Percentiles rank a stretch among this genome's conserved stretches.
Conservation (phyloP, 2,888 invertebrate genomes). For the Bombyx huttoni region DNA sequence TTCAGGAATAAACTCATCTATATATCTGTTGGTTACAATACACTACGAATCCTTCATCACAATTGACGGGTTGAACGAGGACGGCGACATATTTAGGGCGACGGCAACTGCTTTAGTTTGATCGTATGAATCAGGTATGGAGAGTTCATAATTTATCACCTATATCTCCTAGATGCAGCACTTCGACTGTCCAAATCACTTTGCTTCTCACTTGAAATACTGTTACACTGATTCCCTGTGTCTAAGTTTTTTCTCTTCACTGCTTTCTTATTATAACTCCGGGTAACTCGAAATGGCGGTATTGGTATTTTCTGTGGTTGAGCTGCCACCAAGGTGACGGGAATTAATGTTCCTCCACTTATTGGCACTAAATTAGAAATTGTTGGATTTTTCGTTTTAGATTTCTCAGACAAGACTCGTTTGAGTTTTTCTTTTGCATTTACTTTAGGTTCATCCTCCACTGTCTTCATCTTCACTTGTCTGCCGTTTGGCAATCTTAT, state of each 20-base stretch:
- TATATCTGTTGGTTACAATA: too few relatives aligned
- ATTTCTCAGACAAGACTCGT: constrained; percentile 36
- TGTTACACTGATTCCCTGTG: constrained; percentile 5
- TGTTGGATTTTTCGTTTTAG: constrained; percentile 18
- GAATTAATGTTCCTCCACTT: constrained; percentile 38
- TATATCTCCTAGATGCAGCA: constrained; percentile 48
- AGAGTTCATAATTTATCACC: constrained; percentile 14
- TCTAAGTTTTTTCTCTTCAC: constrained; percentile 24
- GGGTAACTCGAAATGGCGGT: constrained; percentile 20
- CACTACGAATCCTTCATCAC: too few relatives aligned
- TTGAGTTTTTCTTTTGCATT: constrained; percentile 38
- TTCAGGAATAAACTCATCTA: too few relatives aligned
- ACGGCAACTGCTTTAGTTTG: too few relatives aligned
- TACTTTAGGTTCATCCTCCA: constrained; percentile 21
- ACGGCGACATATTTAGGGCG: too few relatives aligned
- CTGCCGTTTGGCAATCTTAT: constrained; percentile 52
- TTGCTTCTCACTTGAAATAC: constrained; percentile 2
- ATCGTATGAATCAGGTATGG: background rate
- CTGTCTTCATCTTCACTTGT: constrained; percentile 42
- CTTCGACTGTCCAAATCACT: constrained; percentile 29
- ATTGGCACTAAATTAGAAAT: constrained; percentile 24
- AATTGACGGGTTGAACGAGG: too few relatives aligned
- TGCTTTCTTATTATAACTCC: constrained; percentile 15
- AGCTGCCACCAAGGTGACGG: constrained; percentile 31
- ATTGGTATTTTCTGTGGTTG: constrained; percentile 31